Evolutionary conservation across 2,888 invertebrate genomes (phyloP).

Genomic region (Drosophila aldrichi): DNA sequence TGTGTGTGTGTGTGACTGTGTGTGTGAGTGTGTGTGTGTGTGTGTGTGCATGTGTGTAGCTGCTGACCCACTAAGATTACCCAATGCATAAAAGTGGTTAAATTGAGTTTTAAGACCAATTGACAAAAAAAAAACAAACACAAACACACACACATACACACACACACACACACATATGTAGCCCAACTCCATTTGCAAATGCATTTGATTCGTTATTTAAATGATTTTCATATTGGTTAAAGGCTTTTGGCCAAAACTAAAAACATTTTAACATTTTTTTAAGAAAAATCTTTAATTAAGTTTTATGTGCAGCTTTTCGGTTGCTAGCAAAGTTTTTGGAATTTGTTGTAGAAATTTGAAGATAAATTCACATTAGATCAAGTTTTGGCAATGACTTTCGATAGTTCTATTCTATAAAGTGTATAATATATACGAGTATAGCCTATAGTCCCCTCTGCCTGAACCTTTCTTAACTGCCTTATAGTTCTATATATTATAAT

Average conservation of each 20-base stretch:
- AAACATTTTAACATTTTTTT: not conserved
- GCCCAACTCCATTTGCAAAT: slow-evolving; percentile 2
- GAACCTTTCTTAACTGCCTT: no score
- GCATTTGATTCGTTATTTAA: not conserved
- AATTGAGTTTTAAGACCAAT: slow-evolving; percentile 21
- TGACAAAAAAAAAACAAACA: not conserved
- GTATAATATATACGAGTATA: no score
- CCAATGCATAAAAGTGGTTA: slow-evolving; percentile 8
- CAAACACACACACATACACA: not conserved
- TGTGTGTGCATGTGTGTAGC: not conserved
- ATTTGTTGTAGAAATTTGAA: no score
- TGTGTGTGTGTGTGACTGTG: not conserved
- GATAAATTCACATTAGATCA: no score
- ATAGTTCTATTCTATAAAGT: no score
- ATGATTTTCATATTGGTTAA: not conserved
- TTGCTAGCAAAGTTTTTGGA: not conserved
- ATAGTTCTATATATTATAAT: no score
- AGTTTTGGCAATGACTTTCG: no score
- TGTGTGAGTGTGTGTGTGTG: not conserved
- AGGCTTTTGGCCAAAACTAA: not conserved
- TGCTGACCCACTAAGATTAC: slow-evolving; percentile 49
- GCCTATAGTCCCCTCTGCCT: no score
- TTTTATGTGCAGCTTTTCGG: not conserved
- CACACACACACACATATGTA: not conserved
- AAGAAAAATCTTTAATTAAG: not conserved